Evolutionary conservation across 2,888 invertebrate genomes (phyloP), one percentile per base, ranked within the genome.

Genomic region (Amiota mariae): DNA sequence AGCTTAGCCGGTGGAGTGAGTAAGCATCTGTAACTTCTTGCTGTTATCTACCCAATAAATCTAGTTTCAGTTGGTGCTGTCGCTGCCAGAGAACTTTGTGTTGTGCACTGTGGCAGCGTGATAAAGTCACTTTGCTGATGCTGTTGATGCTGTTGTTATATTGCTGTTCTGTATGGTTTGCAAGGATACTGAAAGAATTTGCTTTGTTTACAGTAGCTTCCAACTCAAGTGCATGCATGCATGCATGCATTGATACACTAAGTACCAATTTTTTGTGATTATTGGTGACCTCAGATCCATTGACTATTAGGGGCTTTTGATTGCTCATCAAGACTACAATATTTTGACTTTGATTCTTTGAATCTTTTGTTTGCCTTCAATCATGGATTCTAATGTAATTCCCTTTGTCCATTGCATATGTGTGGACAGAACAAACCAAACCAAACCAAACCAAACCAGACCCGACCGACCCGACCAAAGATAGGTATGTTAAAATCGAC

Each of bases 21-120:
- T 87, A 87, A 85, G 88, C 87, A 86, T 87, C 88, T 86, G 87
- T 88, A 87, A 85, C 85, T 86, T 88, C 87, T 87, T 80, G 82
- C 82, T 85, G 86, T 87, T 87, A 87, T 87, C 88, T 85, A 78
- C 81, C 81, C 85, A 84, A 85, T 85, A 88, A 87, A 87, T 87
- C 87, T 87, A 15, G 36, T 51, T 47, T 12, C 18, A 54, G 51
- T 70, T 75, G 75, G 71, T 72, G 71, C 67, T 73, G 70, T 72
- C 73, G 64, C 72, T 74, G 71, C 74, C 74, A 56, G 73, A 57
- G 48, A 63, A 67, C 6, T 36, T 9, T 64, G 64, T 64, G 46
- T 9, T 64, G 64, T 64, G 46, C 15, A 9, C n/a, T 59, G 56
- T 66, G 63, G 67, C 18, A 15, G 67, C 49, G n/a, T 48, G 48